Base-by-base conservation (phyloP, 2,888 invertebrate species). In the Pinctada fucata region DNA sequence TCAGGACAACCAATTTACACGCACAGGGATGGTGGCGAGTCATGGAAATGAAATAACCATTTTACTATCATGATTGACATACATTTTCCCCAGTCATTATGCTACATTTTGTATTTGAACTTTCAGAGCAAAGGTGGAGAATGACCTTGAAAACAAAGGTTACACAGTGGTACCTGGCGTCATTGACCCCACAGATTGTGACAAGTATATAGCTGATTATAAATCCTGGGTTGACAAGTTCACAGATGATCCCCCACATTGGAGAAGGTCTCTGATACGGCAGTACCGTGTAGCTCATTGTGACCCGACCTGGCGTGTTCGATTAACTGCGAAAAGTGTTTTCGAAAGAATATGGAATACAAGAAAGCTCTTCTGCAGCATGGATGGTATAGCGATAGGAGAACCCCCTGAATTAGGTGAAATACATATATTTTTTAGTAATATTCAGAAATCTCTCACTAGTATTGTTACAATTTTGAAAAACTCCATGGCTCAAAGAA, bases 311-410 rank as follows among this genome's bases (percentile, higher is more conserved):
- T 89, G 89, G 89, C 58, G 71, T 31, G 79, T 82, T 8, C 76
- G 89, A 3, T 79, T 87, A 6, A 66, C 78, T 51, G 76, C 79
- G 5, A 87, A 87, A 65, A 68, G 75, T 0, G 86, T 89, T 1
- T 89, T 88, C 79, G 80, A 83, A 2, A 77, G 79, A 6, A 10
- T 89, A 2, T 89, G 88, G 89, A 84, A 84, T 5, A 89, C 89
- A 5, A 85, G 86, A 0, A 89, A 89, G 75, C 81, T 89, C 3
- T 73, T 87, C n/a, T 84, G 86, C 3, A 89, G 89, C 79, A 76
- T 85, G 70, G 89, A 89, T 72, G 88, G 86, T 8, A 82, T 89
- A 5, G 84, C 87, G 0, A 86, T 89, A n/a, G 85, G 85, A 1
- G 82, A 84, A 5, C 89, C 89, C 3, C 88, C 89, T 2, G 88